A percentile compares a stretch with the other conserved stretches of the same genome.
phyloP scores from a whole-genome alignment of 2,888 invertebrate genomes.

The Gordius sp. region DNA sequence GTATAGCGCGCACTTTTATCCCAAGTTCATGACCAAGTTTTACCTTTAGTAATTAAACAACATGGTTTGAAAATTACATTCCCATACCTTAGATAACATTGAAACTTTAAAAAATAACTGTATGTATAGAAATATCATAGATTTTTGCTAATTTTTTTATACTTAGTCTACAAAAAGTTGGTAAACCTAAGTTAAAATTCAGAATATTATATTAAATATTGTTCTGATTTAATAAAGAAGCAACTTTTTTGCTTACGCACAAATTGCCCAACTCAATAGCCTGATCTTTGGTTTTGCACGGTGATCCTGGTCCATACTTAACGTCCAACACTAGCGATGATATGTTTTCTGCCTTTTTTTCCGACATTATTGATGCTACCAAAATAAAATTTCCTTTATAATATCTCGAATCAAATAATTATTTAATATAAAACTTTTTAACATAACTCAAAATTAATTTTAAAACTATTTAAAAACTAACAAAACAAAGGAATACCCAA shows the following conservation, averaged over 20 bases:
- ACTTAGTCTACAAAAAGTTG: no score
- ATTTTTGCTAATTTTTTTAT: not conserved
- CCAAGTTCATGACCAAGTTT: not conserved
- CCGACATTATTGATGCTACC: not conserved
- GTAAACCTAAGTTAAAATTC: no score
- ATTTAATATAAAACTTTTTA: not conserved
- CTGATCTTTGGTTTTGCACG: conserved; percentile 1
- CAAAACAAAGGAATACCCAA: no score
- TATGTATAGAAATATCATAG: not conserved
- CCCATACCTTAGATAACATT: no score
- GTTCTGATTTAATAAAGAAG: not conserved
- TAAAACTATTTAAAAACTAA: no score
- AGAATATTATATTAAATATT: not conserved
- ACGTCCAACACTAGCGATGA: conserved; percentile 1
- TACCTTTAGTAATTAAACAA: no score
- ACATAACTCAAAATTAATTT: no score
- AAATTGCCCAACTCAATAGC: not conserved
- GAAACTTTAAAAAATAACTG: not conserved
- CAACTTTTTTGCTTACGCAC: conserved; percentile 4
- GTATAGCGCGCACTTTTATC: not conserved
- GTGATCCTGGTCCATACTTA: conserved; percentile 8
- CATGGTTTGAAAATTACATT: no score
- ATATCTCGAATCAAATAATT: no score
- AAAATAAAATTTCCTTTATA: not conserved
- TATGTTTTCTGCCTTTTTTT: conserved; percentile 3